Evolutionary conservation across 2,888 invertebrate species (phyloP), one percentile per base, ranked within the genome.

Genomic region (Ptilodon capucinus): DNA sequence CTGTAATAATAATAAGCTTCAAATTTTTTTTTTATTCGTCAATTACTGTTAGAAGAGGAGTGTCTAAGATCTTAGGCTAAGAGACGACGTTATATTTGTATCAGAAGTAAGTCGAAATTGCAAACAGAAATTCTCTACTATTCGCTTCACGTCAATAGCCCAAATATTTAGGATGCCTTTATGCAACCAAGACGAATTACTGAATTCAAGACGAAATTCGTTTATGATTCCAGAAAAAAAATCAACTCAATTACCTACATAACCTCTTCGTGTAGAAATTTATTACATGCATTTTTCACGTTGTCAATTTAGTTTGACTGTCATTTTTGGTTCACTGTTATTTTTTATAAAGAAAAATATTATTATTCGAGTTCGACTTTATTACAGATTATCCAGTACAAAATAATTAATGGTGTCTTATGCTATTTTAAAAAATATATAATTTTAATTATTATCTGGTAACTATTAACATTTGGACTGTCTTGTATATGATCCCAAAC

Each of bases 1-100:
- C 86, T 88, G 89, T 87, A 87, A 47, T 80, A 80, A 54, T 56
- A n/a, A n/a, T 68, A 71, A 71, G 86, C 84, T 86, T 86, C 51
- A 67, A 75, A 64, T 51, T 60, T 66, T 71, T 76, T 65, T 68
- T 74, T 85, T 76, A 54, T 81, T 79, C 68, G 82, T 84, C 81
- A 85, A 84, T 84, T 83, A 80, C 60, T 52, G 64, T 72, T 76
- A 81, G 75, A 66, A 54, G 54, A 81, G 75, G 66, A 54, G 54
- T 68, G 67, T 68, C 53, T 71, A 71, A 71, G 57, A 45, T 40
- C n/a, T 70, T 72, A 76, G 70, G 46, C 28, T 76, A 79, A 75
- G 67, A 17, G 40, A 46, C 38, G 18, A 58, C 53, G 34, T 40
- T 42, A 41, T 39, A 58, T 51, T 44, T 42, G 23, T 54, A 57